Evolutionary conservation across 2,797 vertebrate genomes (phyloP).

Genomic region (Chelon labrosus): DNA sequence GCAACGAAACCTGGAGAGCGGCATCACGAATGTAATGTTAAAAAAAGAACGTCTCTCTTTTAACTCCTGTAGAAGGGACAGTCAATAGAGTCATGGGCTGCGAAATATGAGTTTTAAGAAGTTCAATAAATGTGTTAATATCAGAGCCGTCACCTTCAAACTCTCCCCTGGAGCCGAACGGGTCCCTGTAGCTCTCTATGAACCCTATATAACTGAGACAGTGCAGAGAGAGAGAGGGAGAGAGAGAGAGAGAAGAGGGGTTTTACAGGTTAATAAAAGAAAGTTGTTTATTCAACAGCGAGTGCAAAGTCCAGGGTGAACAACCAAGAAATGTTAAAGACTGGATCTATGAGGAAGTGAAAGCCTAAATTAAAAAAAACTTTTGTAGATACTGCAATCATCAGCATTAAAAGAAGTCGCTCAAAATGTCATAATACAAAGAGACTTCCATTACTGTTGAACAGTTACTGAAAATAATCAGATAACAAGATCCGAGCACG

Average conservation of each 20-base stretch:
- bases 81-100: not conserved
- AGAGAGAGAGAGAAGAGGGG: not conserved
- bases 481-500: too few relatives aligned
- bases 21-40: not conserved
- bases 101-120: not conserved
- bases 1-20: constrained; percentile 89
- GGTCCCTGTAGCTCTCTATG: constrained; percentile 96
- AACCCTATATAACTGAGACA: constrained; percentile 92
- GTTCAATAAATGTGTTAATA: constrained; percentile 6
- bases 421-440: too few relatives aligned
- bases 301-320: constrained; percentile 10
- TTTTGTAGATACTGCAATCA: too few relatives aligned
- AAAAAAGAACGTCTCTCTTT: not conserved
- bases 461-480: not conserved
- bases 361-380: not conserved
- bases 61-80: too few relatives aligned
- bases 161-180: constrained; percentile 94
- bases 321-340: not conserved
- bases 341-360: not conserved
- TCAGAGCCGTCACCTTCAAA: constrained; percentile 89
- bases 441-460: not conserved
- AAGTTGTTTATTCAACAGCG: not conserved
- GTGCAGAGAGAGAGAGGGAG: not conserved
- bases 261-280: constrained; percentile 14
- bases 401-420: too few relatives aligned